phyloP scores from a whole-genome alignment of 2,888 invertebrate species.

The Diadegma fenestrale region DNA sequence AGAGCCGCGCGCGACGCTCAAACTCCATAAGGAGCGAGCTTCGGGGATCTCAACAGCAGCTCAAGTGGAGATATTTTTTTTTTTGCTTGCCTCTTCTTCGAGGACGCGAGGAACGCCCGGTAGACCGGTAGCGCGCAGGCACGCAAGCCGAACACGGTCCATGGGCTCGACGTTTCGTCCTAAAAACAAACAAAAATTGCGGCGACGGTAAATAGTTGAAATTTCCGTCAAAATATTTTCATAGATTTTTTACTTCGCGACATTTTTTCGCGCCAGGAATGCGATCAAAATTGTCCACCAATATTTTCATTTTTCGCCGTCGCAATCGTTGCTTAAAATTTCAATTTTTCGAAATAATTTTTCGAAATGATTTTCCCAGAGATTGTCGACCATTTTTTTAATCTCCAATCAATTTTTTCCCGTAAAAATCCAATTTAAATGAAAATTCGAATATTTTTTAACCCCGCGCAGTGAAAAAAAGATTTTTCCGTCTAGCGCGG shows the following conservation, averaged over 20 bases:
- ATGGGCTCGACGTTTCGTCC: constrained; percentile 5
- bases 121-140: constrained; percentile 57
- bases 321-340: background rate
- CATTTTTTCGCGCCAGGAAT: background rate
- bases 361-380: background rate
- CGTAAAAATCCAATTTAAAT: too few species aligned
- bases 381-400: background rate
- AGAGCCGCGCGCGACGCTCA: constrained; percentile 62
- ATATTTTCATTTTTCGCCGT: background rate
- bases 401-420: background rate
- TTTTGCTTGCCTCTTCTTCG: constrained; percentile 19
- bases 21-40: constrained; percentile 71
- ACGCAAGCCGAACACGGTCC: constrained; percentile 22
- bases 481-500: background rate
- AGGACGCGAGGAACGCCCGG: constrained; percentile 50
- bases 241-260: background rate
- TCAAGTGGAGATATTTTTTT: constrained; percentile 60
- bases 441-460: background rate
- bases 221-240: background rate
- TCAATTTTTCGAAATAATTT: background rate
- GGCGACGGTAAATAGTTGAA: background rate
- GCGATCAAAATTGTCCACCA: background rate
- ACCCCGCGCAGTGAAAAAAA: background rate
- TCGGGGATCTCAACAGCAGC: constrained; percentile 60
- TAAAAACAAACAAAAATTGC: constrained; percentile 18